phyloP scores from a whole-genome alignment of 37 sponge, comb jelly and placozoan species.

The Lycopodina hypogea region DNA sequence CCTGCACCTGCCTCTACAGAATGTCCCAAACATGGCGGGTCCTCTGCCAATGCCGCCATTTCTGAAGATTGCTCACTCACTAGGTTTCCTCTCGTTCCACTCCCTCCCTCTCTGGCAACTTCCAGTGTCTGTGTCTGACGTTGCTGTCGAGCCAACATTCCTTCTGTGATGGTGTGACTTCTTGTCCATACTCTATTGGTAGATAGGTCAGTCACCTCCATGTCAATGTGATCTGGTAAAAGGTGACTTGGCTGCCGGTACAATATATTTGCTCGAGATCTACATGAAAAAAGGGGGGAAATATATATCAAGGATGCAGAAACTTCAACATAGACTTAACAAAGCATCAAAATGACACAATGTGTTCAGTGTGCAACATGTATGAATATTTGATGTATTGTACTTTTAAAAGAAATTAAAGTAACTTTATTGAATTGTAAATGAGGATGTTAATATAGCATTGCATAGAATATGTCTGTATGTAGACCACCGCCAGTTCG shows the following conservation, averaged over 20 bases:
- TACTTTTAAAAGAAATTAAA: not conserved
- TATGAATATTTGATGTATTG: not conserved
- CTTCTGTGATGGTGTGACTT: constrained; percentile 3
- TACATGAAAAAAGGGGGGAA: not conserved
- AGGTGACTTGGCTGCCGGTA: constrained; percentile 2
- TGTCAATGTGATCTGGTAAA: not conserved
- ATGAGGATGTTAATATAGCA: too few relatives aligned
- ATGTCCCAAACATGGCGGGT: not conserved
- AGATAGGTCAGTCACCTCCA: not conserved
- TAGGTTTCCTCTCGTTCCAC: not conserved
- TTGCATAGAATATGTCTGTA: too few relatives aligned
- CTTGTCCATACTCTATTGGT: not conserved
- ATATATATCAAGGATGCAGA: too few relatives aligned
- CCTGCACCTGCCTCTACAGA: not conserved
- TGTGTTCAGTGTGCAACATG: not conserved
- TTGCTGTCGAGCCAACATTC: not conserved
- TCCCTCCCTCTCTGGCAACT: not conserved
- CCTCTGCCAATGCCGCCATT: not conserved
- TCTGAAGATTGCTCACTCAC: too few relatives aligned
- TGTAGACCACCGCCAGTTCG: too few relatives aligned
- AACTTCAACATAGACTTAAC: too few relatives aligned
- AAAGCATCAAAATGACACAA: too few relatives aligned
- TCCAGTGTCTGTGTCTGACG: not conserved
- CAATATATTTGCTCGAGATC: not conserved
- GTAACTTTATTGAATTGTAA: not conserved